Evolutionary conservation across 2,888 invertebrate genomes (phyloP).

Genomic region (Ichneumoninae sp.): DNA sequence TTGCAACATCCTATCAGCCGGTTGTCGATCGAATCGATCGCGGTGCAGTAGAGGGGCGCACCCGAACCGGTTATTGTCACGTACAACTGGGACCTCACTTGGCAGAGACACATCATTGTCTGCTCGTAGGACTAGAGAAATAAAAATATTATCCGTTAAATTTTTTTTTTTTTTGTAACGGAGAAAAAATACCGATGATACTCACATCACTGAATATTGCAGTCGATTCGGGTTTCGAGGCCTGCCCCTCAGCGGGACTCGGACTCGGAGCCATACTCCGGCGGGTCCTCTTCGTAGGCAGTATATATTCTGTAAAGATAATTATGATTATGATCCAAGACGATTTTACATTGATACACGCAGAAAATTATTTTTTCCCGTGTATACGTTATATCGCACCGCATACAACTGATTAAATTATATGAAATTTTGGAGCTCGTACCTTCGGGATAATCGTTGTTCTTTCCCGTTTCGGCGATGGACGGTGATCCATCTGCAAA

Average conservation of each 20-base stretch:
- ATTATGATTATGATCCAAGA: not conserved
- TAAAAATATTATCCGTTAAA: conserved; percentile 4
- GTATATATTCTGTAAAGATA: conserved; percentile 74
- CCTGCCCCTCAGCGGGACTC: conserved; percentile 83
- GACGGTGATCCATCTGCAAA: conserved; percentile 77
- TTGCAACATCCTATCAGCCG: conserved; percentile 93
- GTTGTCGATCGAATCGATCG: conserved; percentile 91
- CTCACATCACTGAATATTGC: conserved; percentile 81
- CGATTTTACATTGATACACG: no score
- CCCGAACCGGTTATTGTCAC: conserved; percentile 85
- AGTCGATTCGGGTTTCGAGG: conserved; percentile 84
- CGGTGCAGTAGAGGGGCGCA: conserved; percentile 90
- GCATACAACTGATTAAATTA: not conserved
- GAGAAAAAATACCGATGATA: conserved; percentile 35
- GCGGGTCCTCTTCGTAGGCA: conserved; percentile 80
- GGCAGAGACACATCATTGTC: conserved; percentile 85
- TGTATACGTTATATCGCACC: not conserved
- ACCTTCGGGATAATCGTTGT: conserved; percentile 82
- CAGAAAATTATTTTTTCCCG: not conserved
- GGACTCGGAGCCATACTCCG: conserved; percentile 83
- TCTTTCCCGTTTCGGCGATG: conserved; percentile 77
- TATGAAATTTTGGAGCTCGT: conserved; percentile 33
- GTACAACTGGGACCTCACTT: conserved; percentile 85
- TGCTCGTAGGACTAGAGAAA: conserved; percentile 78
- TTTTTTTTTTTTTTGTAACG: conserved; percentile 18